Conservation (phyloP, 2,113 vertebrate genomes). For the Natator depressus region DNA sequence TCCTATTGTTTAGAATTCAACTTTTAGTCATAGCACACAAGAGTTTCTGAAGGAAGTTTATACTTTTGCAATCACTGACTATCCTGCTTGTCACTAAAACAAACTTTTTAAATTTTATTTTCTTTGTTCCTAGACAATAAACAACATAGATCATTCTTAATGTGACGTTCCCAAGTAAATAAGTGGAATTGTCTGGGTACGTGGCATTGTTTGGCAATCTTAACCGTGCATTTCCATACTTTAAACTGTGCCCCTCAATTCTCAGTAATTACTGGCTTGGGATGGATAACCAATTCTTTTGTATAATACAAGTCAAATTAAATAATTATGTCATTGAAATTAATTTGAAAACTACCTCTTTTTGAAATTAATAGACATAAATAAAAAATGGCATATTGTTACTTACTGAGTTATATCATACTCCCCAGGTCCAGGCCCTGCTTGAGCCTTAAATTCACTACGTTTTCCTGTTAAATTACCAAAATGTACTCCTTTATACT, state of each 20-base stretch:
- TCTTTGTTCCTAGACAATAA: slow-evolving; percentile 17
- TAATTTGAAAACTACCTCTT: background rate
- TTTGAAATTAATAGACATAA: background rate
- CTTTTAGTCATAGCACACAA: background rate
- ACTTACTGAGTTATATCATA: slow-evolving; percentile 75
- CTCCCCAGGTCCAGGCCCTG: slow-evolving; percentile 77
- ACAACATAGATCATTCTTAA: slow-evolving; percentile 32
- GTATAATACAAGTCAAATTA: accelerated
- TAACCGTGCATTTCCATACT: background rate
- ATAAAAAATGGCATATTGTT: background rate
- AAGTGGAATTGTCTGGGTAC: background rate
- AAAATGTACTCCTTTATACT: slow-evolving; percentile 84
- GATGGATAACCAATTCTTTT: background rate
- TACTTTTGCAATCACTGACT: background rate
- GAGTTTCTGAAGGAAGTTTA: background rate
- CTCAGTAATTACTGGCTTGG: background rate
- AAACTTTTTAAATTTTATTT: slow-evolving; percentile 32
- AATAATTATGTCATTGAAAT: accelerated
- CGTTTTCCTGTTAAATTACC: slow-evolving; percentile 74
- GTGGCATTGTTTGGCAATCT: background rate
- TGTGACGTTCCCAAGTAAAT: background rate
- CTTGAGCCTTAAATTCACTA: slow-evolving; percentile 38
- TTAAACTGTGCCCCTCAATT: background rate
- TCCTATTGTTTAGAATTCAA: background rate
- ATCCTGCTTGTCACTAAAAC: slow-evolving; percentile 27